A percentile compares a stretch with the other conserved stretches of the same genome.
Conservation (phyloP, 2,797 vertebrate genomes). For the Poecilia velifera region DNA sequence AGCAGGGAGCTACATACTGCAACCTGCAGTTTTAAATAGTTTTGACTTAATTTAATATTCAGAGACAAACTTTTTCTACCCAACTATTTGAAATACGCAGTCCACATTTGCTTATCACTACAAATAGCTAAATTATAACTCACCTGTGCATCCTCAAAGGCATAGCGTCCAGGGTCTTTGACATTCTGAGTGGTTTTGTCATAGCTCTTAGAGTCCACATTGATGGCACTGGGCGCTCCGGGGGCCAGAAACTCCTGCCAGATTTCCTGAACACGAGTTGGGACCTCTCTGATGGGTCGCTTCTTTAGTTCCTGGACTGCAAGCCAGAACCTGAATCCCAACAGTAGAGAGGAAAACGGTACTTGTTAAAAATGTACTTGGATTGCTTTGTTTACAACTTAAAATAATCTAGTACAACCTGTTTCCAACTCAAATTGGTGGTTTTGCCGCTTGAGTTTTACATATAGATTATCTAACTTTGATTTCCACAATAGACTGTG, state of each 20-base stretch:
- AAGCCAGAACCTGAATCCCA: conserved; percentile 90
- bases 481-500: background rate
- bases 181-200: conserved; percentile 97
- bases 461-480: background rate
- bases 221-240: conserved; percentile 95
- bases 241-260: conserved; percentile 97
- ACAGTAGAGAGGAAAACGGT: background rate
- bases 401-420: background rate
- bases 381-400: background rate
- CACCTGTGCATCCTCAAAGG: conserved; percentile 97
- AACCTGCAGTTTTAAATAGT: background rate
- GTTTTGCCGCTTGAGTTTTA: background rate
- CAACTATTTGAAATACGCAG: background rate
- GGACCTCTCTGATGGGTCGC: conserved; percentile 92
- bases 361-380: background rate
- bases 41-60: background rate
- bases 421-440: background rate
- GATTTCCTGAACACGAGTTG: conserved; percentile 92
- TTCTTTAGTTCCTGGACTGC: conserved; percentile 96
- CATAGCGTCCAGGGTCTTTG: conserved; percentile 94
- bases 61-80: background rate
- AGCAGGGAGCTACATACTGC: conserved; percentile 11
- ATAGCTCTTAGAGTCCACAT: conserved; percentile 97
- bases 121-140: background rate
- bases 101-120: background rate